Evolutionary conservation across 2,113 vertebrate species (phyloP).

Genomic region (Lathamus discolor): DNA sequence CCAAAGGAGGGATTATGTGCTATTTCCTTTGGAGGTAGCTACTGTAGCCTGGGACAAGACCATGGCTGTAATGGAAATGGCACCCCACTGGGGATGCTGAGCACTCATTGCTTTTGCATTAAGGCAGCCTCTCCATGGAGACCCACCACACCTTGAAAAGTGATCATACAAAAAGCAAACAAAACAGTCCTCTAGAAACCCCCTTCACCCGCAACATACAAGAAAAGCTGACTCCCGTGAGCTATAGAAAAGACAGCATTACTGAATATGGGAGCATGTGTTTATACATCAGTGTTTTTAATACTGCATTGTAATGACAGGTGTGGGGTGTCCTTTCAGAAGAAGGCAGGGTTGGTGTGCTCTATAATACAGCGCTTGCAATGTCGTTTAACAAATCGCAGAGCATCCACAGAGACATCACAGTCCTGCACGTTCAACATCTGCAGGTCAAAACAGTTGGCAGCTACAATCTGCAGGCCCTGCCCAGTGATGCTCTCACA

Average conservation of each 20-base stretch:
- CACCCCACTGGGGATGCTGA: neutral
- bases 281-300: conserved; percentile 50
- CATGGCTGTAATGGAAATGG: neutral
- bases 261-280: neutral
- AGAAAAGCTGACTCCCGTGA: conserved; percentile 44
- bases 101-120: conserved; percentile 31
- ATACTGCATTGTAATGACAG: neutral
- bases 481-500: conserved; percentile 93
- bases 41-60: conserved; percentile 1
- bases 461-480: conserved; percentile 90
- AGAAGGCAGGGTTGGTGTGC: conserved; percentile 97
- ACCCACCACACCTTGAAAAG: neutral
- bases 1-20: conserved; percentile 15
- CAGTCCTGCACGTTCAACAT: conserved; percentile 97
- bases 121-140: conserved; percentile 3
- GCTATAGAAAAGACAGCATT: conserved; percentile 49
- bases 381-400: conserved; percentile 91
- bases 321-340: conserved; percentile 74
- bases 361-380: conserved; percentile 96
- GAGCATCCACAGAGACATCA: conserved; percentile 90
- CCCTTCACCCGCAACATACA: conserved; percentile 14
- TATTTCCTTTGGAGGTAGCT: conserved; percentile 53
- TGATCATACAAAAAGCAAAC: conserved; percentile 13
- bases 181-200: conserved; percentile 25
- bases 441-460: conserved; percentile 95